phyloP scores from a whole-genome alignment of 2,113 vertebrate species.

The Muntiacus reevesi region DNA sequence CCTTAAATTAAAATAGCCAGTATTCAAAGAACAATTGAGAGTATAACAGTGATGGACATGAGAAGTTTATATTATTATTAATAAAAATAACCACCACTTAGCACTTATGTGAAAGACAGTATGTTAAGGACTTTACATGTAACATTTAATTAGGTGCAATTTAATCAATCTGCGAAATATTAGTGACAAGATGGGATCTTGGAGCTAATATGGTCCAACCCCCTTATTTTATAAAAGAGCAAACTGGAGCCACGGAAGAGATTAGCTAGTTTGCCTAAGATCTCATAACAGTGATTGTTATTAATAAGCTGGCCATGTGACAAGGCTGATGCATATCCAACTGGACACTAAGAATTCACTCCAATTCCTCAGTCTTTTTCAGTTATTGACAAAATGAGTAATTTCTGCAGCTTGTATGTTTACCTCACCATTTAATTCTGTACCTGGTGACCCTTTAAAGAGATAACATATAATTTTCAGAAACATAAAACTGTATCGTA shows the following conservation, averaged over 20 bases:
- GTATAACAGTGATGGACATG: background rate
- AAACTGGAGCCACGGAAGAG: background rate
- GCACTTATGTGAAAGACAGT: background rate
- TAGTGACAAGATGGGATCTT: background rate
- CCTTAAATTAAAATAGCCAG: background rate
- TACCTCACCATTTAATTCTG: background rate
- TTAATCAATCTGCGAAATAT: background rate
- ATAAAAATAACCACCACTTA: background rate
- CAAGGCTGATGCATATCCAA: background rate
- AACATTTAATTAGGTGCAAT: background rate
- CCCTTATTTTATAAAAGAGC: background rate
- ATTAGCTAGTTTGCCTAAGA: background rate
- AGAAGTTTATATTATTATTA: background rate
- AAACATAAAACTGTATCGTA: background rate
- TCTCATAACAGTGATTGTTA: background rate
- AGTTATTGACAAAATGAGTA: background rate
- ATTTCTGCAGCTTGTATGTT: background rate
- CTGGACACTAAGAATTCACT: background rate
- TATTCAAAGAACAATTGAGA: background rate
- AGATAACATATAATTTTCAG: background rate
- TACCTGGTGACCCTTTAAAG: background rate
- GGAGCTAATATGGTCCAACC: background rate
- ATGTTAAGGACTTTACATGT: background rate
- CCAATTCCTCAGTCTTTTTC: background rate
- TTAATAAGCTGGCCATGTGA: background rate